Conservation (phyloP, 1,140 invertebrate genomes). For the Piezodorus guildinii region DNA sequence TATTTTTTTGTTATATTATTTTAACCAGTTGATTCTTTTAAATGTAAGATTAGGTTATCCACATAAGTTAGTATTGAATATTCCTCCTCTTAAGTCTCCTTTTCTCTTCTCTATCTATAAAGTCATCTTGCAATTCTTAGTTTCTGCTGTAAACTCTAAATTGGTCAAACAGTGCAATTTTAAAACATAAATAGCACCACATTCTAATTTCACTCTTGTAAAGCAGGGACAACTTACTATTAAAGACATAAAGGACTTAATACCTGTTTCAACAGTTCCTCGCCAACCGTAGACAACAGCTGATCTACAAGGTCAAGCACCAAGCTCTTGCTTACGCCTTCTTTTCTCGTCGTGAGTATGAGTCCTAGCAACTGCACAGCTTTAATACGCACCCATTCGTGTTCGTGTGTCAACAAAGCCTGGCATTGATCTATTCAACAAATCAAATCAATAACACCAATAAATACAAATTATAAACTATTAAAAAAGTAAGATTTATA, state of each 20-base stretch:
- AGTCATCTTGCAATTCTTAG: too few relatives aligned
- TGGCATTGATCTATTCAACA: constrained; percentile 30
- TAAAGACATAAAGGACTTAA: neutral
- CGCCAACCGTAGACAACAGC: constrained; percentile 36
- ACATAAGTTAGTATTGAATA: too few relatives aligned
- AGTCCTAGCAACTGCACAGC: constrained; percentile 61
- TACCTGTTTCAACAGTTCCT: constrained; percentile 33
- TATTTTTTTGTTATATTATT: too few relatives aligned
- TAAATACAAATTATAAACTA: neutral
- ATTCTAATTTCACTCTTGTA: too few relatives aligned
- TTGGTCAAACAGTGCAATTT: too few relatives aligned
- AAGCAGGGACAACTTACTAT: too few relatives aligned
- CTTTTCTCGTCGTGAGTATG: constrained; percentile 50
- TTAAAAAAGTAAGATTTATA: neutral
- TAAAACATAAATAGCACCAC: too few relatives aligned
- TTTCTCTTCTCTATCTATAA: too few relatives aligned
- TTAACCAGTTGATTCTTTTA: too few relatives aligned
- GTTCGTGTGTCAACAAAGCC: constrained; percentile 45
- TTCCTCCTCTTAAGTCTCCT: too few relatives aligned
- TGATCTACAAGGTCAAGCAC: constrained; percentile 30
- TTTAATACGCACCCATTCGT: constrained; percentile 62
- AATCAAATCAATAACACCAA: neutral
- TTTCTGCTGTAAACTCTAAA: too few relatives aligned
- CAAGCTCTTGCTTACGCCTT: constrained; percentile 36
- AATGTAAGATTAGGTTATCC: too few relatives aligned